Conservation (phyloP, 2,888 invertebrate species). For the Scrobipalpa costella region DNA sequence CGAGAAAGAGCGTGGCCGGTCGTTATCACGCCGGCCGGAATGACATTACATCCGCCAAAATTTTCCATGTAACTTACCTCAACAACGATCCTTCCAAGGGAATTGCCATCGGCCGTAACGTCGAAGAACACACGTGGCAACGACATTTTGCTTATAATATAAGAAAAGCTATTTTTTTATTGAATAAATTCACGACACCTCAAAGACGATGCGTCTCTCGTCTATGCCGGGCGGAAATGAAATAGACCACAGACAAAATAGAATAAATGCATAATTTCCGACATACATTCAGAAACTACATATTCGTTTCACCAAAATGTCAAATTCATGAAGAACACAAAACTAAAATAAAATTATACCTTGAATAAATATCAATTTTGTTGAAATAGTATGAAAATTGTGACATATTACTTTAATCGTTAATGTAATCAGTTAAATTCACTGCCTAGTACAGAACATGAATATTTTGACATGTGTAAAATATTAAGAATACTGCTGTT, state of each 20-base stretch:
- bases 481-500: too few relatives aligned
- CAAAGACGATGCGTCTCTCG: conserved; percentile 77
- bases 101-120: too few relatives aligned
- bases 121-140: too few relatives aligned
- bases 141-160: conserved; percentile 42
- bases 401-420: too few relatives aligned
- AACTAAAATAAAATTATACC: background rate
- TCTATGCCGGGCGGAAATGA: conserved; percentile 76
- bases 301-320: background rate
- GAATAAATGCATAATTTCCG: conserved; percentile 9
- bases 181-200: conserved; percentile 61
- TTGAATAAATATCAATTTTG: background rate
- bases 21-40: conserved; percentile 71
- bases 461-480: too few relatives aligned
- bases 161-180: conserved; percentile 49
- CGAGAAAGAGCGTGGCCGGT: conserved; percentile 68
- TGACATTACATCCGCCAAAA: conserved; percentile 48
- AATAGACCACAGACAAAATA: conserved; percentile 52
- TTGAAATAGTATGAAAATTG: too few relatives aligned
- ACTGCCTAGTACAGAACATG: too few relatives aligned
- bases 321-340: background rate
- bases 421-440: too few relatives aligned
- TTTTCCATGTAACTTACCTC: conserved; percentile 78
- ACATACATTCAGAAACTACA: background rate
- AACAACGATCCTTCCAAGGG: too few relatives aligned